Base-by-base conservation (phyloP, 2,888 invertebrate species). In the Lacanobia oleracea region DNA sequence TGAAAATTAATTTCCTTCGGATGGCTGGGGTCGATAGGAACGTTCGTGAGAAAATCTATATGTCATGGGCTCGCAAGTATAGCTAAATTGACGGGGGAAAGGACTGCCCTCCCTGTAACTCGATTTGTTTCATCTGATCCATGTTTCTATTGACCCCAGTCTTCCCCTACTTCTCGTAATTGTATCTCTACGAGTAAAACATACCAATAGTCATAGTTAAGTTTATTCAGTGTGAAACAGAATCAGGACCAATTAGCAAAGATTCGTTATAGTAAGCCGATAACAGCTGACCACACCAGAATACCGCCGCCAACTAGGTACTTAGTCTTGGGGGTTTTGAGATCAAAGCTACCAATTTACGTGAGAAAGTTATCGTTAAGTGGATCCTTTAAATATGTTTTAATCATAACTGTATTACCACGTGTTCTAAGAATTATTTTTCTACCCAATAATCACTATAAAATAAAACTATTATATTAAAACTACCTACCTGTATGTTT, bases 401-500 rank as follows among this genome's bases (percentile, higher is more conserved):
- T 48, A 62, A 56, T 51, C 53, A 57, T 23, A 71, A 68, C 65
- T 75, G 72, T 78, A 67, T 78, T 69, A 80, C 77, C 70, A 79
- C 81, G 61, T 63, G 68, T 74, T 80, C 23, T 76, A 72, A 67
- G 64, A 67, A 75, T 63, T 69, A 72, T 51, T 70, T 72, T 69
- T 67, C 79, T 83, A 84, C 72, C 59, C 73, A 75, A 68, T 81
- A 72, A 82, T 77, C 62, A 75, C 73, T 82, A 79, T 74, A 77
- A 76, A 73, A 77, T 84, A 84, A 72, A 71, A 77, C 82, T 86
- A 86, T 77, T 71, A 75, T 83, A 79, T 84, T 88, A 89, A 85
- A 86, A 80, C 87, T 88, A 90, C 86, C 87, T 89, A 90, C 86
- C 87, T 89, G 88, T 88, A 88, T 82, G 77, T 86, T 75, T 86